phyloP scores from a whole-genome alignment of 2,797 vertebrate species.

The Tapirus indicus region DNA sequence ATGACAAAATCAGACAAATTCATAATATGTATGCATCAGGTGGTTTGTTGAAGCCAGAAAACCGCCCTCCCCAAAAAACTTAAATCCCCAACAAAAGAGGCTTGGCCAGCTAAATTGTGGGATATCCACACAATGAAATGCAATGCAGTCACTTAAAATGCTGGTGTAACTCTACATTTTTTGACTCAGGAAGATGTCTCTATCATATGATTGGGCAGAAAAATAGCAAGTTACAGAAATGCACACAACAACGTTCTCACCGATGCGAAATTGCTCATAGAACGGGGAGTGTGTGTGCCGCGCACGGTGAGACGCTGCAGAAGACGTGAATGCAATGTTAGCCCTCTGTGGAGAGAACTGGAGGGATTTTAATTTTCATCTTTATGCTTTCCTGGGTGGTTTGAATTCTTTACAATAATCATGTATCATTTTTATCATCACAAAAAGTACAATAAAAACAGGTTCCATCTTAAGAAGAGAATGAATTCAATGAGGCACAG shows the following conservation, averaged over 20 bases:
- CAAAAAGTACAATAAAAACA: slow-evolving; percentile 15
- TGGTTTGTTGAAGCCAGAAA: neutral
- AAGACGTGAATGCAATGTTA: rapidly evolving
- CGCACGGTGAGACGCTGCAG: rapidly evolving
- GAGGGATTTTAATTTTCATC: neutral
- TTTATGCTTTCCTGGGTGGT: neutral
- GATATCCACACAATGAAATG: rapidly evolving
- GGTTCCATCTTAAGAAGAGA: slow-evolving; percentile 52
- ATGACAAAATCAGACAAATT: neutral
- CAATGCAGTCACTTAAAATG: neutral
- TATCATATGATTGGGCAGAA: neutral
- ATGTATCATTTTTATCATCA: slow-evolving; percentile 44
- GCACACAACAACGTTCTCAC: neutral
- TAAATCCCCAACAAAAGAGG: neutral
- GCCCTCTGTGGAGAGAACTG: neutral
- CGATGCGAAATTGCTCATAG: neutral
- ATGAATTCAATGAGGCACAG: neutral
- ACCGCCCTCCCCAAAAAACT: too few species aligned
- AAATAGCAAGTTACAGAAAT: neutral
- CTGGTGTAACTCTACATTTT: neutral
- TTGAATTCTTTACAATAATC: slow-evolving; percentile 28
- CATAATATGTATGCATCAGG: neutral
- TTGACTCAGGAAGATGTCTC: neutral
- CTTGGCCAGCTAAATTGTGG: neutral
- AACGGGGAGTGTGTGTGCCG: rapidly evolving